phyloP scores from a whole-genome alignment of 2,888 invertebrate genomes.

The Himalopsyche kuldschensis region DNA sequence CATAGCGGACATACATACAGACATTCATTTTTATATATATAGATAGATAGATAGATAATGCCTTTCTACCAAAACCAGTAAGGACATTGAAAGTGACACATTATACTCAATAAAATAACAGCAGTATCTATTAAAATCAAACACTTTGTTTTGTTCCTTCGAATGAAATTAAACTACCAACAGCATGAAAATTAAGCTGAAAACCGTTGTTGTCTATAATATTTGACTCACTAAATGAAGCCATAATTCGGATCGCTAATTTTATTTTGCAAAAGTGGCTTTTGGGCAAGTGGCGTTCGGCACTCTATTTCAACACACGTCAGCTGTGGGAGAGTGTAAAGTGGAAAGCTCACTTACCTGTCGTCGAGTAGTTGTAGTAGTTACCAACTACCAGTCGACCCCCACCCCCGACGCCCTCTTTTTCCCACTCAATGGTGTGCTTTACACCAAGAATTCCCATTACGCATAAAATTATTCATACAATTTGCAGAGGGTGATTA shows the following conservation, averaged over 20 bases:
- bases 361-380: background rate
- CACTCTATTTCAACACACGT: background rate
- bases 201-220: no score
- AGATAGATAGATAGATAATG: no score
- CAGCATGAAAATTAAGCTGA: no score
- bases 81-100: no score
- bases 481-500: background rate
- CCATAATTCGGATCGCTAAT: background rate
- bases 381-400: background rate
- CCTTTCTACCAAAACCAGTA: no score
- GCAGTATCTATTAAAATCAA: no score
- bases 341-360: conserved; percentile 6
- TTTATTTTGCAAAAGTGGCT: background rate
- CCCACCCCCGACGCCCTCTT: background rate
- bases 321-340: background rate
- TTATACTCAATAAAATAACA: no score
- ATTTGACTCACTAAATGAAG: background rate
- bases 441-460: background rate
- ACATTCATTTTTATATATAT: no score
- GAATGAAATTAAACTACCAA: no score
- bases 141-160: no score
- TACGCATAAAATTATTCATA: background rate
- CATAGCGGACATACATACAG: no score
- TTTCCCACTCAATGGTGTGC: background rate
- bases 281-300: background rate